Conservation (phyloP, 2,888 invertebrate species). For the Lepidocyrtinus sp. region DNA sequence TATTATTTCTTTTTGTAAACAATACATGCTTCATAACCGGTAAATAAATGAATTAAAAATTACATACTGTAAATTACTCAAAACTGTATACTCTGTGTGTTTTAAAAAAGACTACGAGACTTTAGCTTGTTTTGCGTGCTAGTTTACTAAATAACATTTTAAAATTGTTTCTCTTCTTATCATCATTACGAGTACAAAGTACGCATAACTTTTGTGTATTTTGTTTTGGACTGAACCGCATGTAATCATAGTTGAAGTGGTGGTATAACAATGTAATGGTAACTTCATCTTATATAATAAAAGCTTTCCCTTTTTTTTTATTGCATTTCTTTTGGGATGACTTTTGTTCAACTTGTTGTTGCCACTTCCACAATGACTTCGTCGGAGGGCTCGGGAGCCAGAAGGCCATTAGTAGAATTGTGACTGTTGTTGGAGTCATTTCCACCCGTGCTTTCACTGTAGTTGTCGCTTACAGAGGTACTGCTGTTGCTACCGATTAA, state of each 20-base stretch:
- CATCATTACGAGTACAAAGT: constrained; percentile 20
- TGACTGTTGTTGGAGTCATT: constrained; percentile 28
- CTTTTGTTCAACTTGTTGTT: constrained; percentile 57
- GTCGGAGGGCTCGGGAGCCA: constrained; percentile 62
- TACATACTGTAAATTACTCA: background rate
- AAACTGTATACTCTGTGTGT: background rate
- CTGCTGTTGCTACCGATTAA: constrained; percentile 38
- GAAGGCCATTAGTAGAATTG: constrained; percentile 49
- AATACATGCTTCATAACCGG: background rate
- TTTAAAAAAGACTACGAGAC: background rate
- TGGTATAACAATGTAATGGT: constrained; percentile 26
- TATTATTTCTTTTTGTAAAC: background rate
- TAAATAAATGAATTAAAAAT: background rate
- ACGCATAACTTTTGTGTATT: constrained; percentile 49
- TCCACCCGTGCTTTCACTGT: background rate
- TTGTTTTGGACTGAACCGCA: background rate
- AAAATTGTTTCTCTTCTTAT: background rate
- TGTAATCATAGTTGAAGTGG: constrained; percentile 20
- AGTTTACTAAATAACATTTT: constrained; percentile 12
- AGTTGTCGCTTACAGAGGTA: constrained; percentile 25
- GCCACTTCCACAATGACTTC: constrained; percentile 68
- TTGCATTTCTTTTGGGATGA: constrained; percentile 28
- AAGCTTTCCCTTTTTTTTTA: background rate
- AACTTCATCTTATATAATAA: background rate
- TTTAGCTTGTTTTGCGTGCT: background rate